Evolutionary conservation across 1,140 invertebrate genomes (phyloP).

Genomic region (Heterodera schachtii): DNA sequence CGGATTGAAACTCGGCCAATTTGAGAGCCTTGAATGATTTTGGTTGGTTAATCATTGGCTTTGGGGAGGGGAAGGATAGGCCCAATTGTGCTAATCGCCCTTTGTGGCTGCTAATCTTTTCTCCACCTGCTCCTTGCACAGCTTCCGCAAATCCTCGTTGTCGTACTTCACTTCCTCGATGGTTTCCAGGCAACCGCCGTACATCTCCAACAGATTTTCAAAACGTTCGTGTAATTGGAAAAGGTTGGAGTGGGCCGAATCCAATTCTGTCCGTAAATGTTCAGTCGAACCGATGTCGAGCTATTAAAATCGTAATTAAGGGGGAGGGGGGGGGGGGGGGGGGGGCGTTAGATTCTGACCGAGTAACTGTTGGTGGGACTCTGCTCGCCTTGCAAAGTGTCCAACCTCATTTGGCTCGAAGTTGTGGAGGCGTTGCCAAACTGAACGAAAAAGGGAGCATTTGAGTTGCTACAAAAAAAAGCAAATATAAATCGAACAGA

Average conservation of each 20-base stretch:
- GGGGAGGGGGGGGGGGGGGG: too few species aligned
- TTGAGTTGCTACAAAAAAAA: too few species aligned
- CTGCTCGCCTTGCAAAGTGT: neutral
- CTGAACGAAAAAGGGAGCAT: too few species aligned
- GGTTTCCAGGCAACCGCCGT: conserved; percentile 40
- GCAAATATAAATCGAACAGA: too few species aligned
- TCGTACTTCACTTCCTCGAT: conserved; percentile 40
- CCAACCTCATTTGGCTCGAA: neutral
- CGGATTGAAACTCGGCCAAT: neutral
- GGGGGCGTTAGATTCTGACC: neutral
- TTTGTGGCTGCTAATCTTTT: neutral
- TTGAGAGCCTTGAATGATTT: neutral
- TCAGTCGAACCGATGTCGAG: conserved; percentile 18
- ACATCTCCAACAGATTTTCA: conserved; percentile 36
- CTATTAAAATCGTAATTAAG: neutral
- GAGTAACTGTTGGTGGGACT: neutral
- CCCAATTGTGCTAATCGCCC: neutral
- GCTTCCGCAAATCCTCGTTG: conserved; percentile 37
- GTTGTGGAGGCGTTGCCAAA: too few species aligned
- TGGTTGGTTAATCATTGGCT: too few species aligned
- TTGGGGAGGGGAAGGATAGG: neutral
- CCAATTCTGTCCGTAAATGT: conserved; percentile 27
- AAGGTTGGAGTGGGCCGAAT: conserved; percentile 29
- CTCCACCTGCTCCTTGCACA: conserved; percentile 40
- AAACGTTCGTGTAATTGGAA: conserved; percentile 38